Percentiles rank a stretch among this genome's conserved stretches.
These are phyloP conservation scores for Macrosiphum euphorbiae DNA, from an alignment of 2,888 invertebrate genomes.

Conservation along the genomic window DNA sequence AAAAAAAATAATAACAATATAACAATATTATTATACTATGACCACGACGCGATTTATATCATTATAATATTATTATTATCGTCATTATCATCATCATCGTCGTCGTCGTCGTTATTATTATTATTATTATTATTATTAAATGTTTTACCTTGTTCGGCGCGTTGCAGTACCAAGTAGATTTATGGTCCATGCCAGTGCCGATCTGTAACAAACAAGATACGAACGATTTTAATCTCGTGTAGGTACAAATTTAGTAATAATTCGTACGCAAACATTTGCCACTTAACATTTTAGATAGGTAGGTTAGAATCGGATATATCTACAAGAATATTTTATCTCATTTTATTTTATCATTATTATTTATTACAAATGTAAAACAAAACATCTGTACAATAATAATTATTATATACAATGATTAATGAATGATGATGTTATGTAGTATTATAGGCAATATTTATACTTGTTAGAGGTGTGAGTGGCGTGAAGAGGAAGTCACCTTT, in stretches of 20 bases:
- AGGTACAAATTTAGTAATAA: constrained; percentile 1
- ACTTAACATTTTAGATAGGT: background rate
- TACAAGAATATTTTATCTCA: background rate
- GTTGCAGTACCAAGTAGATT: constrained; percentile 61
- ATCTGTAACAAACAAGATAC: constrained; percentile 55
- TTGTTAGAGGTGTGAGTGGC: background rate
- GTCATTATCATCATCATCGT: background rate
- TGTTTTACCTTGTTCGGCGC: constrained; percentile 60
- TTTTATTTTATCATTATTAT: background rate
- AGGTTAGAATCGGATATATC: background rate
- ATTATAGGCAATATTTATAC: background rate
- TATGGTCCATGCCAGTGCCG: constrained; percentile 60
- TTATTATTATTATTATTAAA: background rate
- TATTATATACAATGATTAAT: background rate
- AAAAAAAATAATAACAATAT: constrained; percentile 17
- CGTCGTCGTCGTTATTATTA: background rate
- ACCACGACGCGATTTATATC: constrained; percentile 34
- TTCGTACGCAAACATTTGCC: background rate
- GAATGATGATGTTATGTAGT: no score
- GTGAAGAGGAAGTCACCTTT: background rate
- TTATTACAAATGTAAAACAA: background rate
- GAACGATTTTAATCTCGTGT: background rate
- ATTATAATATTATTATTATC: background rate
- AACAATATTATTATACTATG: background rate
- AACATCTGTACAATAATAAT: background rate